These are phyloP conservation scores for Hartigia nigra DNA, from an alignment of 2,888 invertebrate species.

Conservation along the genomic window DNA sequence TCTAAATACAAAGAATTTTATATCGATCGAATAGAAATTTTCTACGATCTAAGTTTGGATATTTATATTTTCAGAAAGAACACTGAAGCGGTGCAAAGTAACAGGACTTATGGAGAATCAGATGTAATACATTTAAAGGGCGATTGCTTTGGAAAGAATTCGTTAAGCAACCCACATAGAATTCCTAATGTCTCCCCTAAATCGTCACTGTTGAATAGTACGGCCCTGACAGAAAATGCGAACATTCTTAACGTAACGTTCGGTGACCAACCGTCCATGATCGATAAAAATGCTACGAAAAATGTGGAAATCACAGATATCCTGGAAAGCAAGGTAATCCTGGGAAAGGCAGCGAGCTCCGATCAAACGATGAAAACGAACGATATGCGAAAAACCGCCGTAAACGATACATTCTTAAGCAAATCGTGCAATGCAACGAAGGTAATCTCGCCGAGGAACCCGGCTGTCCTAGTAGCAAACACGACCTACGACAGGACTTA, in stretches of 20 bases:
- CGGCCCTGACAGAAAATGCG: background rate
- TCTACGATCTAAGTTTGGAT: background rate
- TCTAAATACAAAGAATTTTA: background rate
- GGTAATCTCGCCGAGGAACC: background rate
- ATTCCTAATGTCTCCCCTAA: background rate
- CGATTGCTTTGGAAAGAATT: background rate
- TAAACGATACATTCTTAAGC: background rate
- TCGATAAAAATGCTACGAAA: background rate
- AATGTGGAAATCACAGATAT: background rate
- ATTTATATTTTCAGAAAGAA: background rate
- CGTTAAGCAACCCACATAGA: background rate
- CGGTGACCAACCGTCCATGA: background rate
- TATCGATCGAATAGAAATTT: background rate
- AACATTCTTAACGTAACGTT: background rate
- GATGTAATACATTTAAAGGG: background rate
- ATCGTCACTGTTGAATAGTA: background rate
- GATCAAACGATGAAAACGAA: background rate
- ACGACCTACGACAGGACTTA: background rate
- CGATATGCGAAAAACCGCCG: background rate
- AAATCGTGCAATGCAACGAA: background rate
- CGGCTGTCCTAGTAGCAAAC: background rate
- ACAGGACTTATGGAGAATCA: background rate
- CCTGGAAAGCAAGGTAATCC: background rate
- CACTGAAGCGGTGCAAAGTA: background rate
- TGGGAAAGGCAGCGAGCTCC: background rate